phyloP scores from a whole-genome alignment of 2,113 vertebrate genomes.

The Lichenostomus cassidix region DNA sequence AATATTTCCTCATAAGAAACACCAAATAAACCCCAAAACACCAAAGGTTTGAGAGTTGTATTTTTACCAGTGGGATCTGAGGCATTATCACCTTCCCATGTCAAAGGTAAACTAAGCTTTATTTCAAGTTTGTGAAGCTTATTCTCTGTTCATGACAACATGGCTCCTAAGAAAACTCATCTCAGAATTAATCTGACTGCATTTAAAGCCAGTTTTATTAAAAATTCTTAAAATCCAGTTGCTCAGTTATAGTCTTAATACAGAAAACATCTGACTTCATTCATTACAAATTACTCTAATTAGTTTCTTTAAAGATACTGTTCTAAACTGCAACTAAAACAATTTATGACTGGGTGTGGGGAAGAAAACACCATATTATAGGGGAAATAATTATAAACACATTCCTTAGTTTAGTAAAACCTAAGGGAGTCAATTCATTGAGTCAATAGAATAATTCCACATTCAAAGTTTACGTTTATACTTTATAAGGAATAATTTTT shows the following conservation, averaged over 20 bases:
- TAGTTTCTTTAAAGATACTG: not conserved
- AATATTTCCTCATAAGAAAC: not conserved
- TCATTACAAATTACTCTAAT: not conserved
- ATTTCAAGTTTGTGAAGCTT: not conserved
- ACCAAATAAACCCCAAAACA: fast-evolving
- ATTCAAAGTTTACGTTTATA: not conserved
- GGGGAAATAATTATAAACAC: not conserved
- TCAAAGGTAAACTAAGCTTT: not conserved
- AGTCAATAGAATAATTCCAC: not conserved
- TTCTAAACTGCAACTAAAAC: not conserved
- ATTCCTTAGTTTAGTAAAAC: not conserved
- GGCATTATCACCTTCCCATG: fast-evolving
- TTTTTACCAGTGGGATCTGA: not conserved
- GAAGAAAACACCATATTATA: not conserved
- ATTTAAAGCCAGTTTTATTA: not conserved
- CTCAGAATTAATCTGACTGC: fast-evolving
- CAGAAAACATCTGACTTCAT: not conserved
- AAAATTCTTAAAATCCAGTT: not conserved
- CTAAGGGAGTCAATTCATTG: not conserved
- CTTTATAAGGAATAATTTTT: not conserved
- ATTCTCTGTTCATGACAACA: not conserved
- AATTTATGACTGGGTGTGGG: fast-evolving
- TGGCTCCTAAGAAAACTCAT: not conserved
- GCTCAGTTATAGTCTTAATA: not conserved
- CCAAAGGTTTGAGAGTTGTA: not conserved